phyloP scores from a whole-genome alignment of 2,113 vertebrate species.

The Axis porcinus region DNA sequence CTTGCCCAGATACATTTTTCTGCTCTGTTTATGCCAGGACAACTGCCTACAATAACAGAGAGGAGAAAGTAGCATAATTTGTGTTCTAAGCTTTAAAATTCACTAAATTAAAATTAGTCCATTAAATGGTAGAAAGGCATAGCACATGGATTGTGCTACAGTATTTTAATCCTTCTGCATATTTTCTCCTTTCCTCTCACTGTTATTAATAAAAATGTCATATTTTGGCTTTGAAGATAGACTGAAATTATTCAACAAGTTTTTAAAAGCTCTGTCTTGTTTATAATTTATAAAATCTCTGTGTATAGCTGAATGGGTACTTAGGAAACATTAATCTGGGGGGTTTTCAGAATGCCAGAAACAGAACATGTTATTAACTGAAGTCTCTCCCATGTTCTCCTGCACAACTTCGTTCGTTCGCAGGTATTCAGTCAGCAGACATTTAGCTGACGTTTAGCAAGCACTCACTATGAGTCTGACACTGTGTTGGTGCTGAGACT shows the following conservation, averaged over 20 bases:
- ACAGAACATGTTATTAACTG: not conserved
- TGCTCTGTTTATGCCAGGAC: not conserved
- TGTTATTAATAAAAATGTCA: not conserved
- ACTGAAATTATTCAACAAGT: not conserved
- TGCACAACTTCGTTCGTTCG: not conserved
- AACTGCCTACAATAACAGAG: not conserved
- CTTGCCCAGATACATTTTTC: not conserved
- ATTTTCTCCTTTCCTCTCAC: not conserved
- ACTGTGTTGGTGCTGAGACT: not conserved
- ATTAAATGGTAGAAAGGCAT: not conserved
- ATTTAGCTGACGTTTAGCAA: not conserved
- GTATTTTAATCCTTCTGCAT: not conserved
- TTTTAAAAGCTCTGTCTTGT: not conserved
- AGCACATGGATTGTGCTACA: not conserved
- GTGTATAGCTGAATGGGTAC: not conserved
- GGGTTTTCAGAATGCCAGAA: not conserved
- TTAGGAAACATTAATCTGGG: not conserved
- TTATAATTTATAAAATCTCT: not conserved
- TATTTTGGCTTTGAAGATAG: not conserved
- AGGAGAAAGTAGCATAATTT: not conserved
- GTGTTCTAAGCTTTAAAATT: not conserved
- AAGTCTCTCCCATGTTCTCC: not conserved
- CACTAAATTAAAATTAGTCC: not conserved
- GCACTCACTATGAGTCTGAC: rapidly evolving
- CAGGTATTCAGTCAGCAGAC: not conserved